Evolutionary conservation across 2,888 invertebrate species (phyloP).

Genomic region (Syritta pipiens): DNA sequence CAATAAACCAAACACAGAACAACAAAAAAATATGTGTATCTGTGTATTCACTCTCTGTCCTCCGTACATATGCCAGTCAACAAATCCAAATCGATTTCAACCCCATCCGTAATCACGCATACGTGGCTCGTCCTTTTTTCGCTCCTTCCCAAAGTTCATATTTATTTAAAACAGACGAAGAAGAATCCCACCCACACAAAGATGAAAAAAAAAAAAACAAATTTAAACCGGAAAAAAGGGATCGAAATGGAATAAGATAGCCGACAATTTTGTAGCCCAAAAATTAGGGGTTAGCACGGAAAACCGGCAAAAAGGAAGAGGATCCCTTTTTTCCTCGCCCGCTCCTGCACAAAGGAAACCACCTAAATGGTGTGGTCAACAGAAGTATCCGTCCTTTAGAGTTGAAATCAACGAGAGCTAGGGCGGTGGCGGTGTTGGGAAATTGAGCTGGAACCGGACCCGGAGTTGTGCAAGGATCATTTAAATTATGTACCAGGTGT

Average conservation of each 20-base stretch:
- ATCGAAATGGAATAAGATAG: constrained; percentile 61
- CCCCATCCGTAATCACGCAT: constrained; percentile 45
- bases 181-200: constrained; percentile 14
- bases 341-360: constrained; percentile 29
- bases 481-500: constrained; percentile 61
- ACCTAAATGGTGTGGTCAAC: constrained; percentile 43
- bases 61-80: constrained; percentile 56
- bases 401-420: neutral
- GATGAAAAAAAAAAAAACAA: constrained; percentile 7
- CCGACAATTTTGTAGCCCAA: constrained; percentile 56
- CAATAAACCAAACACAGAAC: constrained; percentile 50
- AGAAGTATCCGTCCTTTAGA: constrained; percentile 6
- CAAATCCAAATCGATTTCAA: constrained; percentile 66
- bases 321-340: neutral
- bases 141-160: constrained; percentile 4
- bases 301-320: constrained; percentile 42
- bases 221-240: constrained; percentile 53
- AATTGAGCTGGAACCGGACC: too few relatives aligned
- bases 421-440: too few relatives aligned
- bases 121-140: neutral
- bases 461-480: constrained; percentile 57
- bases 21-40: constrained; percentile 11
- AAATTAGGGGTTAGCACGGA: constrained; percentile 53
- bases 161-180: constrained; percentile 51
- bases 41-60: constrained; percentile 37